These are phyloP conservation scores for Sycophaga agraensis DNA, from an alignment of 1,140 invertebrate species.

Conservation along the genomic window DNA sequence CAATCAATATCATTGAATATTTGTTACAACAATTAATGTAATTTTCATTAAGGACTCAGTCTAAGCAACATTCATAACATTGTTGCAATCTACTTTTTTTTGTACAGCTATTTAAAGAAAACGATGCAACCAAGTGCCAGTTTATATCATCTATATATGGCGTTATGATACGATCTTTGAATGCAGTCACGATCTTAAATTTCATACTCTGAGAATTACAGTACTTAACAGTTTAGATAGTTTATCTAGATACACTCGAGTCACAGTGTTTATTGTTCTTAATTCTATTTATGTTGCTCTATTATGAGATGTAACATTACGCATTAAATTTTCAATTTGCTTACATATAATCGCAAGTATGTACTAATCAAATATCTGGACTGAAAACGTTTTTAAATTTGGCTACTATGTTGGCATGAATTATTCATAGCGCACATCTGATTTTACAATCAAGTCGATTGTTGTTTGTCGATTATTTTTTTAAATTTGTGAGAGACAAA, in stretches of 20 bases:
- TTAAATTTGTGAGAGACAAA: slow-evolving; percentile 29
- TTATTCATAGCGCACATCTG: background rate
- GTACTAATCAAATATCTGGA: slow-evolving; percentile 9
- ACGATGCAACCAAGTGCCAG: slow-evolving; percentile 26
- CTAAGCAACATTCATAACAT: slow-evolving; percentile 27
- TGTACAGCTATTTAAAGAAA: slow-evolving; percentile 24
- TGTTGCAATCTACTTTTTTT: slow-evolving; percentile 29
- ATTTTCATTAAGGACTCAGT: slow-evolving; percentile 27
- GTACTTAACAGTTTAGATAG: slow-evolving; percentile 21
- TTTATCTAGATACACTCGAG: slow-evolving; percentile 18
- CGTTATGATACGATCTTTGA: slow-evolving; percentile 26
- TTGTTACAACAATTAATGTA: slow-evolving; percentile 26
- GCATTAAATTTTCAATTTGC: slow-evolving; percentile 16
- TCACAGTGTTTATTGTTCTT: slow-evolving; percentile 20
- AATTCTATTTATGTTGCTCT: slow-evolving; percentile 18
- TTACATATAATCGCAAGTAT: slow-evolving; percentile 6
- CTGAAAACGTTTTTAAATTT: slow-evolving; percentile 13
- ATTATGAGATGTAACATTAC: slow-evolving; percentile 14
- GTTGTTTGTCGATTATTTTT: slow-evolving; percentile 4
- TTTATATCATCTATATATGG: slow-evolving; percentile 22
- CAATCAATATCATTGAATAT: slow-evolving; percentile 22
- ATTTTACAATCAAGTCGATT: slow-evolving; percentile 15
- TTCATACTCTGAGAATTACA: slow-evolving; percentile 15
- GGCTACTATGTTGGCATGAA: slow-evolving; percentile 22
- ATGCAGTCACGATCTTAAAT: slow-evolving; percentile 18